Evolutionary conservation across 2,797 vertebrate genomes (phyloP), one percentile per base, ranked within the genome.

Genomic region (Artibeus jamaicensis): DNA sequence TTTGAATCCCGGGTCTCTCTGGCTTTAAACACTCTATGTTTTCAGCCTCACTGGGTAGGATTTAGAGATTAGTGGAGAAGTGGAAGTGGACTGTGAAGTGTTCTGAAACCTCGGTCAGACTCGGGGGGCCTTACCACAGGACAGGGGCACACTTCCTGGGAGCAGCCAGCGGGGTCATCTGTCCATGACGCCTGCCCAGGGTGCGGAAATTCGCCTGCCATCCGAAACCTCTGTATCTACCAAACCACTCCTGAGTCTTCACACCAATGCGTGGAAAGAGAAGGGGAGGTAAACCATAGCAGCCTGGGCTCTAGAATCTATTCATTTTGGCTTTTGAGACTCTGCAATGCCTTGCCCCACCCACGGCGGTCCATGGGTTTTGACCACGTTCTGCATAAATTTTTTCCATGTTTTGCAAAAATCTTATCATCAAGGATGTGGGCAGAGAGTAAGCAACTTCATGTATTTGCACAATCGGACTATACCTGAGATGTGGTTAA

Each of bases 1-100:
- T 91, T 94, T n/a, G 74, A 93, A 65, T 46, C 57, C 57, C 67
- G 85, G 71, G 15, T 95, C 68, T 67, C 7, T 55, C n/a, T 82
- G 78, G 48, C 16, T 92, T 89, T 85, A 85, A 86, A 84, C 39
- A 84, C 48, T 78, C 46, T 76, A 65, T 67, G 84, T 95, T 85
- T 50, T 42, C 65, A 74, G n/a, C 9, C n/a, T 59, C 37, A 39
- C 9, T 46, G 48, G 76, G 67, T 57, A 29, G 46, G 67, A 93
- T 65, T 68, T 71, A 48, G 87, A 94, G 84, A 39, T 94, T 55
- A 83, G 68, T 1, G 4, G 77, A 32, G 26, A 93, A 89, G 55
- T 5, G 65, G 53, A 82, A 86, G 29, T 15, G 14, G 39, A 26
- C 71, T 26, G 15, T 48, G 67, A 67, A 57, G 9, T 21, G n/a